Percentiles rank a stretch among this genome's conserved stretches.
Conservation (phyloP, 1,140 invertebrate species). For the Globodera ellingtonae region DNA sequence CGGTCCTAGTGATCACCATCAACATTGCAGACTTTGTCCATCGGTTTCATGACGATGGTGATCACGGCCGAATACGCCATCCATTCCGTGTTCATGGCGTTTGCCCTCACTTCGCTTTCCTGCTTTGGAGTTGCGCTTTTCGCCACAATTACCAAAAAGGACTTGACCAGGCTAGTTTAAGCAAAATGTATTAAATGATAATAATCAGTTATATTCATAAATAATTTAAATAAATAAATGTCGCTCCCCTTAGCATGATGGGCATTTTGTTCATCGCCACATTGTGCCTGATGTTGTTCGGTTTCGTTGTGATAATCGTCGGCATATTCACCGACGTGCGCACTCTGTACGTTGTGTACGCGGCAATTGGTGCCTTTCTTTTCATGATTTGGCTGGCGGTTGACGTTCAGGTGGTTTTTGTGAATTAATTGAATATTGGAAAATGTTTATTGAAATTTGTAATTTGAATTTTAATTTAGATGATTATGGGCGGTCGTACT, state of each 20-base stretch:
- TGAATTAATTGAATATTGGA: background rate
- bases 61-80: constrained; percentile 20
- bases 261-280: constrained; percentile 59
- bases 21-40: constrained; percentile 49
- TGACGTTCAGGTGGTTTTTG: constrained; percentile 71
- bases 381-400: constrained; percentile 71
- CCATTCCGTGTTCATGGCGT: constrained; percentile 48
- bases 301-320: constrained; percentile 42
- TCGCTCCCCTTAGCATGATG: constrained; percentile 44
- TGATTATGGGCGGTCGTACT: constrained; percentile 73
- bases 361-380: constrained; percentile 54
- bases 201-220: too few species aligned
- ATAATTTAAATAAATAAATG: background rate
- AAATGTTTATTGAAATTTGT: too few species aligned
- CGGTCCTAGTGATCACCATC: background rate
- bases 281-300: constrained; percentile 60
- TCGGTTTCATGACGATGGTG: constrained; percentile 41
- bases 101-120: constrained; percentile 58
- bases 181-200: background rate
- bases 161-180: constrained; percentile 46
- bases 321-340: constrained; percentile 42
- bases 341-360: constrained; percentile 54
- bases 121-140: constrained; percentile 59
- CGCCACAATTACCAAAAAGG: constrained; percentile 55
- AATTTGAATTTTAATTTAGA: constrained; percentile 39